Evolutionary conservation across 2,113 vertebrate species (phyloP), one percentile per base, ranked within the genome.

Genomic region (Cottus gobio): DNA sequence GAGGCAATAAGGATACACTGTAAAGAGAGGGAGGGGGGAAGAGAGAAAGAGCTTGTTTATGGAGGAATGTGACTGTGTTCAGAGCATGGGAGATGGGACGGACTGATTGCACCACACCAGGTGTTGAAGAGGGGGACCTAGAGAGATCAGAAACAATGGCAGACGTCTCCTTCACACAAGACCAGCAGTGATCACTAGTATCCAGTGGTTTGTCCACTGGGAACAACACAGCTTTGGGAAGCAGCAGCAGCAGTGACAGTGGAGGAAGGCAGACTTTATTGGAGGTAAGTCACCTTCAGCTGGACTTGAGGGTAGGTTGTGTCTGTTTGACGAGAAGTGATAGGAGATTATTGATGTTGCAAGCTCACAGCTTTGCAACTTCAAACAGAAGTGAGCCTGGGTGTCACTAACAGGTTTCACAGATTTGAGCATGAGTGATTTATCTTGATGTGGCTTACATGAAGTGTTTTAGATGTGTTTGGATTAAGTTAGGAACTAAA

Each of bases 31-130:
- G 82, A 82, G 70, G 68, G 71, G 60, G 50, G 60, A 44, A 81
- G 82, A 76, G 78, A 79, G 54, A 44, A n/a, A 74, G 84, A 82
- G 84, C 79, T 28, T 86, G 88, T 86, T 85, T 91, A 82, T 90
- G 82, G 79, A 87, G 89, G 85, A 91, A 88, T 92, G 84, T 90
- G 84, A 80, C 83, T 86, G 83, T 80, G 83, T 48, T 86, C 79
- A 76, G 75, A 73, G 71, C 48, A 80, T 76, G 84, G 76, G 80
- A 87, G 87, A 90, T 85, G 89, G 83, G 89, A 90, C 42, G 71
- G 87, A 89, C 68, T 82, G 80, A 92, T 77, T 80, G 74, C 48
- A 52, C 72, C 75, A 36, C 54, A 67, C 64, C 64, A 72, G 83
- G 86, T 80, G 74, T 79, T 72, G 67, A 61, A 80, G 54, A 44